phyloP scores from a whole-genome alignment of 2,113 vertebrate genomes.

The Paraplagusia blochii region DNA sequence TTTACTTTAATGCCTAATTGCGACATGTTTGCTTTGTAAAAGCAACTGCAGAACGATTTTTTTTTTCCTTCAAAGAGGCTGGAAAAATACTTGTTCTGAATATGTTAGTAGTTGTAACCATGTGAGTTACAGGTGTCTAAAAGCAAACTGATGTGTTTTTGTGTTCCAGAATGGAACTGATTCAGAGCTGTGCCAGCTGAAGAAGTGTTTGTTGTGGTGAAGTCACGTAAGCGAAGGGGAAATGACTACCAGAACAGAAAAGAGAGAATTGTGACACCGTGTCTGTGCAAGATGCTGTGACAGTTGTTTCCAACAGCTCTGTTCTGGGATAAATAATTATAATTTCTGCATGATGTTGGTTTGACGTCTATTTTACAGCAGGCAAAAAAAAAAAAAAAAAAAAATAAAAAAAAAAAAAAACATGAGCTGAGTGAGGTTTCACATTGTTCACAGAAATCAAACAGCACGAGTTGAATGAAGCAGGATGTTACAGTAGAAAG shows the following conservation, averaged over 20 bases:
- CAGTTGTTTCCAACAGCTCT: slow-evolving; percentile 22
- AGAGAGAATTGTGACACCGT: slow-evolving; percentile 16
- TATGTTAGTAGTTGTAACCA: slow-evolving; percentile 19
- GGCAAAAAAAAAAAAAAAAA: slow-evolving; percentile 34
- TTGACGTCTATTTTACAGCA: slow-evolving; percentile 63
- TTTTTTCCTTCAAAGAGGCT: too few relatives aligned
- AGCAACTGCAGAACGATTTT: not conserved
- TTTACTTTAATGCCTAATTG: slow-evolving; percentile 13
- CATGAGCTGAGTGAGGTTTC: slow-evolving; percentile 42
- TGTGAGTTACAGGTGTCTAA: slow-evolving; percentile 12
- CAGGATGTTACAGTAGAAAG: slow-evolving; percentile 26
- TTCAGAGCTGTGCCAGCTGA: not conserved
- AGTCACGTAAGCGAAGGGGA: slow-evolving; percentile 59
- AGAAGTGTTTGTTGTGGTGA: slow-evolving; percentile 40
- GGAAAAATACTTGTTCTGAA: slow-evolving; percentile 7
- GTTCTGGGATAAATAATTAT: slow-evolving; percentile 56
- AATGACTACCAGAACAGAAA: slow-evolving; percentile 10
- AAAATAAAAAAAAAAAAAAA: slow-evolving; percentile 42
- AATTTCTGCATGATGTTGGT: slow-evolving; percentile 47
- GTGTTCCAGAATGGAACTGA: slow-evolving; percentile 1
- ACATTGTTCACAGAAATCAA: slow-evolving; percentile 57
- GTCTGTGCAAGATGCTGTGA: slow-evolving; percentile 43
- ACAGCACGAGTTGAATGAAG: slow-evolving; percentile 23
- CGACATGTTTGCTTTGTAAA: slow-evolving; percentile 8
- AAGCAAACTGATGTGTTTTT: slow-evolving; percentile 7